Conservation (phyloP, 2,113 vertebrate genomes). For the Passerina amoena region DNA sequence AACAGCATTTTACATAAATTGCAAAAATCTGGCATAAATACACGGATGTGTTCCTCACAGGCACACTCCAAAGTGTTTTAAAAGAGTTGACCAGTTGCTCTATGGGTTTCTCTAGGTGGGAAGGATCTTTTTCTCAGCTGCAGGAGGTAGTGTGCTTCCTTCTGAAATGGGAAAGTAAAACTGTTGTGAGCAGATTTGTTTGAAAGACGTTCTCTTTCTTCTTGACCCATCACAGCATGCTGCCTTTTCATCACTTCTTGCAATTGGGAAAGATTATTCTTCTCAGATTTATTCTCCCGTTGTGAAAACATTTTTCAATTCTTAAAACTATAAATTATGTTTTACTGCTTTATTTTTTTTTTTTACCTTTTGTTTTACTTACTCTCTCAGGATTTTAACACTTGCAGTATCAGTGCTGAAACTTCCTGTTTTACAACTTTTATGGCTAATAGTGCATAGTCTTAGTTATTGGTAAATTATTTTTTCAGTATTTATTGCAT, state of each 20-base stretch:
- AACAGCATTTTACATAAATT: background rate
- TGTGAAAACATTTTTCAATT: background rate
- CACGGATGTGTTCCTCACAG: background rate
- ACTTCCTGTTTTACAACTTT: background rate
- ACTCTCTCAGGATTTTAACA: background rate
- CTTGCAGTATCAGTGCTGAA: background rate
- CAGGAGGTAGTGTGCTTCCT: background rate
- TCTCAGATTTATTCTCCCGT: background rate
- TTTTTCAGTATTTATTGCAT: background rate
- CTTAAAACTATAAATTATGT: background rate
- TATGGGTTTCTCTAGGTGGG: rapidly evolving
- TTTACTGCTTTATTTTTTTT: background rate
- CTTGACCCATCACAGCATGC: background rate
- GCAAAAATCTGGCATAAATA: background rate
- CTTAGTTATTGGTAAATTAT: background rate
- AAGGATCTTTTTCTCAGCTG: background rate
- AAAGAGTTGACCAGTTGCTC: background rate
- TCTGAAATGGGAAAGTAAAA: background rate
- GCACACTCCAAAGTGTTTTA: background rate
- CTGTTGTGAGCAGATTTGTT: background rate
- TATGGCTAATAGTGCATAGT: background rate
- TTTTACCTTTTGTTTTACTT: background rate
- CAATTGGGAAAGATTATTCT: background rate
- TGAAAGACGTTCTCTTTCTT: background rate
- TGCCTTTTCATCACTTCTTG: background rate